Conservation (phyloP, 2,797 vertebrate genomes). For the Neosilurus hyrtlii region DNA sequence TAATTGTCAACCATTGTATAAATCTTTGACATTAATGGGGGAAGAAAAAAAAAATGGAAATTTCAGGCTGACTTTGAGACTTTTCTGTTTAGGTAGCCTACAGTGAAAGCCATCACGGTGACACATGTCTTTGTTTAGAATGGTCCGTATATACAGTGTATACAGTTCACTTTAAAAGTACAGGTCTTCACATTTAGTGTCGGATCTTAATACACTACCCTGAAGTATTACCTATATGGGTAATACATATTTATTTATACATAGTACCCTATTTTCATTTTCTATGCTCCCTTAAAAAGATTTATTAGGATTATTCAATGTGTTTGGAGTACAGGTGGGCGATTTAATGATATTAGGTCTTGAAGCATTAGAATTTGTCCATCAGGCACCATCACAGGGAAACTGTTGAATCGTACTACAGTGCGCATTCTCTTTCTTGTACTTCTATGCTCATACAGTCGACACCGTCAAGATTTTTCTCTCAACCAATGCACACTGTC, state of each 20-base stretch:
- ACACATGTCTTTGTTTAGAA: slow-evolving; percentile 78
- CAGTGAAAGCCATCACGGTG: slow-evolving; percentile 69
- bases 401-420: too few relatives aligned
- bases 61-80: slow-evolving; percentile 28
- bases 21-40: background rate
- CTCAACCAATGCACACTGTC: too few relatives aligned
- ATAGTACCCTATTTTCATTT: background rate
- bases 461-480: too few relatives aligned
- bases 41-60: slow-evolving; percentile 17
- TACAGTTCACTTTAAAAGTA: slow-evolving; percentile 72
- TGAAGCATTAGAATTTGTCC: too few relatives aligned
- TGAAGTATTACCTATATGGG: background rate
- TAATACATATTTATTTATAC: background rate
- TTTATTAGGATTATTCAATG: background rate
- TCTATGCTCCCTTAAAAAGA: background rate
- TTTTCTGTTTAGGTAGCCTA: slow-evolving; percentile 57
- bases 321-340: background rate
- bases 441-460: too few relatives aligned
- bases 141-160: slow-evolving; percentile 64
- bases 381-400: too few relatives aligned
- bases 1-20: slow-evolving; percentile 12
- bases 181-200: slow-evolving; percentile 65
- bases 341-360: too few relatives aligned
- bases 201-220: slow-evolving; percentile 49
- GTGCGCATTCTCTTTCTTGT: too few relatives aligned